Base-by-base conservation (phyloP, 2,888 invertebrate species). In the Palloptera scutellata region DNA sequence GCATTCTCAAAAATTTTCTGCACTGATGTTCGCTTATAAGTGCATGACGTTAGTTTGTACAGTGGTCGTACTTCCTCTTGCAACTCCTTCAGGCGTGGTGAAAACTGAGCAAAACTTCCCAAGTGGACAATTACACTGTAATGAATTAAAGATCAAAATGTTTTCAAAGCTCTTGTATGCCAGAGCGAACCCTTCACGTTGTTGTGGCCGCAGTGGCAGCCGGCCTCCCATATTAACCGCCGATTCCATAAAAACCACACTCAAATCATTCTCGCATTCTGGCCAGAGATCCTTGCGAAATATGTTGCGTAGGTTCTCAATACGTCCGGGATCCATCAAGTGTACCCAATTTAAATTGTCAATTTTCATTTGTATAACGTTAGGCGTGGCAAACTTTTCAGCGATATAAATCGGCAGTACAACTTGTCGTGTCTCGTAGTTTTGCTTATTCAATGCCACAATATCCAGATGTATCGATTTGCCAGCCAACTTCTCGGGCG, bases 301-400 rank as follows among this genome's bases (percentile, higher is more conserved):
- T 63, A 96, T 90, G 75, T 93, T 91, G 72, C 93, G 89, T 5
- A 96, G 85, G 43, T 89, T 88, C 45, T 91, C 90, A 85, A 93
- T 91, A 67, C 91, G 87, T 73, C 84, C 88, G 15, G 89, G 88
- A 83, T 94, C 91, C 80, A 96, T 91, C 79, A 96, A 87, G 79
- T 96, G 95, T 73, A 95, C 94, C 64, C 95, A 93, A 79, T 96
- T 95, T 30, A 95, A 86, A 84, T 96, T 96, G 82, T 95, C 92
- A 59, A 96, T 93, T 85, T 96, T 96, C 78, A 96, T 86, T 80
- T 94, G 92, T 6, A 95, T 91, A 77, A 95, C 91, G 79, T 91
- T 90, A 54, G 88, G 89, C 0, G 93, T 90, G 71, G 90, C 88
- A 73, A 88, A 89, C 78, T 92, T 93, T 15, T 89, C 88, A 3